phyloP scores from a whole-genome alignment of 2,888 invertebrate genomes.

The Caradrina clavipalpis region DNA sequence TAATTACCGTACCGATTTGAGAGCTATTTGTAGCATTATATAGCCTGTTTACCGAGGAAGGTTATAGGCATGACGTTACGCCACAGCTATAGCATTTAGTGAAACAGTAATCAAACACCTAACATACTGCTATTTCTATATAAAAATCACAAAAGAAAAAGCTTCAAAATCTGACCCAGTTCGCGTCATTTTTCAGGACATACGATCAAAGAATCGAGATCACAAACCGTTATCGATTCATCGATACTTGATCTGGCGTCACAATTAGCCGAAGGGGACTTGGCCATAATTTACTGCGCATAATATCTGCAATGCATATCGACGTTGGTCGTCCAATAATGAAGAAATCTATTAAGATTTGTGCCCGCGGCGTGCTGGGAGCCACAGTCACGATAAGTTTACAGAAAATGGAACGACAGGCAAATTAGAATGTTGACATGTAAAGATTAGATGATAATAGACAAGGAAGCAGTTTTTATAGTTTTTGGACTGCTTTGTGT shows the following conservation, averaged over 20 bases:
- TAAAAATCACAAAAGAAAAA: not conserved
- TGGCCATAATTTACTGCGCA: slow-evolving; percentile 63
- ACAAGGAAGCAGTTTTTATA: slow-evolving; percentile 38
- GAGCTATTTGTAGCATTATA: no score
- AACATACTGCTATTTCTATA: no score
- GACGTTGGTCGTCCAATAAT: slow-evolving; percentile 66
- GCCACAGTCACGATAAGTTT: slow-evolving; percentile 53
- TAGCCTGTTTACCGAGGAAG: no score
- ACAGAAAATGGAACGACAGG: slow-evolving; percentile 63
- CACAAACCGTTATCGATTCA: slow-evolving; percentile 59
- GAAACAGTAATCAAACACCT: no score
- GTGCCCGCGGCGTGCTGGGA: slow-evolving; percentile 55
- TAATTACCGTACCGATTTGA: no score
- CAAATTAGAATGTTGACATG: slow-evolving; percentile 64
- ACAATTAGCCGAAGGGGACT: slow-evolving; percentile 66
- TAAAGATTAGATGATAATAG: slow-evolving; percentile 46
- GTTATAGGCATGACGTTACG: no score
- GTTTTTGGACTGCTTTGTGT: slow-evolving; percentile 39
- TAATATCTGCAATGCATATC: slow-evolving; percentile 66
- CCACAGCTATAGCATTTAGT: no score
- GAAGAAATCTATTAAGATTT: slow-evolving; percentile 74
- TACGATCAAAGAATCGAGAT: slow-evolving; percentile 45
- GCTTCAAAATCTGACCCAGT: not conserved
- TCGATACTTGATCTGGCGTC: slow-evolving; percentile 57
- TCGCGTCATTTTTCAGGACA: slow-evolving; percentile 19